Conservation (phyloP, 2,888 invertebrate species). For the Campoplex capitator region DNA sequence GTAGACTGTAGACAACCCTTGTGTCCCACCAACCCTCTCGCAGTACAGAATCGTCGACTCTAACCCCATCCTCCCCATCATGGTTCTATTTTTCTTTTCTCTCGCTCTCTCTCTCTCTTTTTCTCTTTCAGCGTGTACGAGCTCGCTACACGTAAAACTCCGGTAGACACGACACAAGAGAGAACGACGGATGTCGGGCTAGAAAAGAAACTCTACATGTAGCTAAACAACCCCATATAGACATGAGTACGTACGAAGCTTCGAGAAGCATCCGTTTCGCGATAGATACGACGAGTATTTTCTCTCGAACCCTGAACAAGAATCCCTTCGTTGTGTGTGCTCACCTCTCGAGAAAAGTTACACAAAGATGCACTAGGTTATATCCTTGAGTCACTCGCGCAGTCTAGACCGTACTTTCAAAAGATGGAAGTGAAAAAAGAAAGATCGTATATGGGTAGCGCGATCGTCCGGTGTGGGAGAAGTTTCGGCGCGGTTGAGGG, state of each 20-base stretch:
- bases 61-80: conserved; percentile 23
- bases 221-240: conserved; percentile 8
- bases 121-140: conserved; percentile 17
- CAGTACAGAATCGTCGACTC: conserved; percentile 56
- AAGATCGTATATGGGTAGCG: conserved; percentile 26
- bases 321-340: conserved; percentile 17
- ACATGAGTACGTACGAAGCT: not conserved
- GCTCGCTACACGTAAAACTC: conserved; percentile 54
- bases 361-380: conserved; percentile 32
- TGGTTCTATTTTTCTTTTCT: conserved; percentile 26
- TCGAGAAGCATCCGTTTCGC: conserved; percentile 57
- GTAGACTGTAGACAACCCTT: conserved; percentile 55
- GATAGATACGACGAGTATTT: conserved; percentile 49
- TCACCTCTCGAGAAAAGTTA: conserved; percentile 25
- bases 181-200: conserved; percentile 64
- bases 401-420: conserved; percentile 46
- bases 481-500: conserved; percentile 65
- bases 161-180: conserved; percentile 45
- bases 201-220: conserved; percentile 40
- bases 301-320: conserved; percentile 56
- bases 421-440: conserved; percentile 54
- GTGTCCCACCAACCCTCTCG: conserved; percentile 28
- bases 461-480: conserved; percentile 28
- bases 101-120: not conserved
- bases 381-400: conserved; percentile 12